Evolutionary conservation across 2,888 invertebrate genomes (phyloP), one percentile per base, ranked within the genome.

Genomic region (Cerastis rubricosa): DNA sequence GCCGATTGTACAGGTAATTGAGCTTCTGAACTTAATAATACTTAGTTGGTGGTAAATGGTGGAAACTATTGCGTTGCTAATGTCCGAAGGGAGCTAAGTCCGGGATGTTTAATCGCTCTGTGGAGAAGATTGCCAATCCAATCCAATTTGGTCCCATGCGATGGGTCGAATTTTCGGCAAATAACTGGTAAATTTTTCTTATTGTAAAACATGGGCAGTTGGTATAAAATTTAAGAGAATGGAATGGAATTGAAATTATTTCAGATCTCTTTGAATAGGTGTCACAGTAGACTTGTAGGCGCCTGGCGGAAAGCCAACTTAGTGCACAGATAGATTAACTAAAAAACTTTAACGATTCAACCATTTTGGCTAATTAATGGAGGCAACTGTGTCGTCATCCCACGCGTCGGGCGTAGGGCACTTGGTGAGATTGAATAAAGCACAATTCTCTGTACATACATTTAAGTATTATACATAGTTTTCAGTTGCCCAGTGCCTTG

Each of bases 291-390:
- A 61, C 63, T 71, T 35, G 5, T 9, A 64, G 49, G 61, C 71
- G 25, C 47, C 63, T 79, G 75, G 72, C 81, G 2, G 5, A 1
- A 49, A n/a, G 51, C 72, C 79, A 79, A 63, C 49, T 59, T 59
- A 57, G 14, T 71, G 29, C 14, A 54, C 64, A 72, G 75, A 59
- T 22, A 67, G 40, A 76, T 76, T 70, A 47, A 65, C 22, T 71
- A 17, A 12, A 35, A 61, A 63, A 65, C 67, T 65, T 51, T 67
- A 79, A 85, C 68, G 29, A 66, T 71, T 75, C 51, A 68, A 75
- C 14, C 49, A 59, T 25, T 72, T 29, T 59, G 9, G 1, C n/a
- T 74, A 63, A 80, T 77, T 66, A 68, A 73, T 75, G 61, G 67
- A 40, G 9, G 74, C 29, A 40, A 68, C 14, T 45, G 54, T 74